Evolutionary conservation across 2,797 vertebrate genomes (phyloP), one percentile per base, ranked within the genome.

Genomic region (Jordanella pulchra): DNA sequence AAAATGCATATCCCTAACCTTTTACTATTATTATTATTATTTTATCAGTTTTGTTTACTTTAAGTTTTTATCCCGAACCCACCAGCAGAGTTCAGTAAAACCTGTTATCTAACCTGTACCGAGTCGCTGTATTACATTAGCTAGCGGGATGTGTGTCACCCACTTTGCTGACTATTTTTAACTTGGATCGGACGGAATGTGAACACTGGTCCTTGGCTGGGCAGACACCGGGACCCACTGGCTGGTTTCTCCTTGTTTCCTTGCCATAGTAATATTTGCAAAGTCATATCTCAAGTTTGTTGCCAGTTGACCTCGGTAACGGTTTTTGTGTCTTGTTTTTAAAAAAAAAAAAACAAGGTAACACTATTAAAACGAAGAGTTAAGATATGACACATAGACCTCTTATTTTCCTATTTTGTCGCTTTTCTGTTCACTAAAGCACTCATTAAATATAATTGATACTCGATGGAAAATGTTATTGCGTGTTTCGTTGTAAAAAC

Each of bases 101-200:
- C 42, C 25, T 71, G 79, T 81, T 86, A 81, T 75, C 79, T 86
- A 86, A 80, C 75, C 83, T 30, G 78, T 79, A 84, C 82, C 76
- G 84, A 82, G 86, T 90, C 73, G 87, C 78, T 84, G 77, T 79
- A 82, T 90, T 86, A 86, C 86, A 82, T 87, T 89, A 89, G 89
- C 87, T 81, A 84, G 87, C 88, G 25, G 81, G 84, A 89, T 93
- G 85, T 92, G 79, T 92, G 91, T 94, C 90, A 94, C 89, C 91
- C 85, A 90, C 86, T 87, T 89, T 79, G 71, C 61, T 69, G 69
- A 74, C 92, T 95, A 95, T 95, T 93, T 94, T 91, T 95, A 95
- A 90, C 85, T 69, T 1, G 85, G 67, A 81, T 67, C 77, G 78
- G 84, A 73, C 79, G 90, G 91, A 92, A 94, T 93, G 92, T 69